Conservation (phyloP, 2,113 vertebrate species). For the Lampris incognitus region DNA sequence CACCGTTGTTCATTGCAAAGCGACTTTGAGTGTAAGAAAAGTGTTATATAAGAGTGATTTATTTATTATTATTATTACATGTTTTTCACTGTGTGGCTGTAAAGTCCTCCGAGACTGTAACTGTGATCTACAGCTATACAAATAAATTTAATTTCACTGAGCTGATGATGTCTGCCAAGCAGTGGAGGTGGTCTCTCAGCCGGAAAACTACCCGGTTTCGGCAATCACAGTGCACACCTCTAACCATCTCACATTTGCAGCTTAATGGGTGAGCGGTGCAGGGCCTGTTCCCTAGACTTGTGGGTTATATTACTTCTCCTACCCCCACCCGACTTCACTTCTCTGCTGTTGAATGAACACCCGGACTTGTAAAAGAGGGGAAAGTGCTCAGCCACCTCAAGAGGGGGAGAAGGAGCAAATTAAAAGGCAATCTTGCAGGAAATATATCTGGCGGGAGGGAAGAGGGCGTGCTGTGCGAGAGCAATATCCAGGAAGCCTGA, state of each 20-base stretch:
- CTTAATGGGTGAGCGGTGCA: constrained; percentile 53
- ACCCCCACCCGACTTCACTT: background rate
- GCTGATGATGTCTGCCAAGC: constrained; percentile 31
- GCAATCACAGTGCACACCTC: constrained; percentile 27
- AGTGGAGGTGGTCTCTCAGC: constrained; percentile 25
- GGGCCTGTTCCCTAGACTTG: constrained; percentile 63
- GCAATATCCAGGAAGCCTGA: constrained; percentile 11
- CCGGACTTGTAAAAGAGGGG: constrained; percentile 67
- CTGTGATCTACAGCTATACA: no score
- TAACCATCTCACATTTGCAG: constrained; percentile 62
- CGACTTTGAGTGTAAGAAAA: no score
- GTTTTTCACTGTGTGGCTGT: no score
- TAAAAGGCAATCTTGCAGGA: constrained; percentile 75
- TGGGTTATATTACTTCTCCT: constrained; percentile 43
- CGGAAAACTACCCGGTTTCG: constrained; percentile 12
- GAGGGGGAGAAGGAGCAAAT: constrained; percentile 65
- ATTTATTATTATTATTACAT: no score
- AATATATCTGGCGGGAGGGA: constrained; percentile 53
- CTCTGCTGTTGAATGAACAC: constrained; percentile 38
- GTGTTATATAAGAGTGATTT: no score
- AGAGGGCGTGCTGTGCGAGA: constrained; percentile 29
- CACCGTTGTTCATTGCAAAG: no score
- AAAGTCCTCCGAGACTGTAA: no score
- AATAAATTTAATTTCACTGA: constrained; percentile 4
- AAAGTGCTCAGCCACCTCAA: constrained; percentile 51